Conservation (phyloP, 2,797 vertebrate species). For the Triplophysa yarkandensis region DNA sequence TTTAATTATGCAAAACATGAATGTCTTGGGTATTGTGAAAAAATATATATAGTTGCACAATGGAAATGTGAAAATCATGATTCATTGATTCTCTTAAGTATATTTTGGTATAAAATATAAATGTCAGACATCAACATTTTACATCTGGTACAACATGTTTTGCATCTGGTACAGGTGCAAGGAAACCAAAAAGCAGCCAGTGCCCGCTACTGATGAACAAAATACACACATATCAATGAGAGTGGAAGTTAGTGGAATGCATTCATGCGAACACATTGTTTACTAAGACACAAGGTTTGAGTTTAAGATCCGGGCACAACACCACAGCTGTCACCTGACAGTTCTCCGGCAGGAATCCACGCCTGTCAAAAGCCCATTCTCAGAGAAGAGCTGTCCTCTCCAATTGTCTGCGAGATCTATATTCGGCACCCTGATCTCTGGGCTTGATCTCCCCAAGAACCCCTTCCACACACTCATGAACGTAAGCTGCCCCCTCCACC, state of each 20-base stretch:
- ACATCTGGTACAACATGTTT: no score
- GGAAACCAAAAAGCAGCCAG: no score
- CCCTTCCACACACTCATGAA: conserved; percentile 38
- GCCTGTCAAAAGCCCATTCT: conserved; percentile 63
- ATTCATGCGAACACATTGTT: conserved; percentile 25
- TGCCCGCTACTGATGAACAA: no score
- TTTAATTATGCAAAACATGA: no score
- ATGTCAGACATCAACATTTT: no score
- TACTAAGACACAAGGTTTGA: conserved; percentile 26
- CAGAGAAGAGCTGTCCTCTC: conserved; percentile 33
- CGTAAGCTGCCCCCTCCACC: conserved; percentile 45
- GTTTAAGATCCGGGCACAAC: conserved; percentile 35
- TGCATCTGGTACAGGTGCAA: no score
- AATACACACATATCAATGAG: background rate
- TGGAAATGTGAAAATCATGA: no score
- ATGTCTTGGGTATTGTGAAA: no score
- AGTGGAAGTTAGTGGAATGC: background rate
- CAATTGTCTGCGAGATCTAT: conserved; percentile 58
- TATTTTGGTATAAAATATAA: no score
- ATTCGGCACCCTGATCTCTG: conserved; percentile 51
- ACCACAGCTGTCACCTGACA: conserved; percentile 55
- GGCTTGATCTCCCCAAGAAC: conserved; percentile 43
- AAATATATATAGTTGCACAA: no score
- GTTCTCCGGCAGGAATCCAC: conserved; percentile 55
- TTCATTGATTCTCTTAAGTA: no score